Evolutionary conservation across 2,797 vertebrate genomes (phyloP).

Genomic region (Eupleurogrammus muticus): DNA sequence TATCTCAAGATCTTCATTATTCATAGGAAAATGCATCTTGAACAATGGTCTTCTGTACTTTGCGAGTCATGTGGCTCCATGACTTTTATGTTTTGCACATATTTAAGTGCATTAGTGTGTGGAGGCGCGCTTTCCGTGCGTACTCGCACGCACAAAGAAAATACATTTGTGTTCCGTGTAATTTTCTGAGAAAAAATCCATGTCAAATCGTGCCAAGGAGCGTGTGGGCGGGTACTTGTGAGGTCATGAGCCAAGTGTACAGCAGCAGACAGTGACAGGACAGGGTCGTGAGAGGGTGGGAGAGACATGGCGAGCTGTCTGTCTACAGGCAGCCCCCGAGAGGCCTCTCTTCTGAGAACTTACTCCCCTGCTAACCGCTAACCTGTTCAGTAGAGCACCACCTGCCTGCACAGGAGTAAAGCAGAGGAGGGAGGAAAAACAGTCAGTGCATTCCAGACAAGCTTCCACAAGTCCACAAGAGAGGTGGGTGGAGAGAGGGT

Average conservation of each 20-base stretch:
- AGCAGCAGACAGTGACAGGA: constrained; percentile 40
- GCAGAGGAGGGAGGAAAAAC: constrained; percentile 17
- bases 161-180: not conserved
- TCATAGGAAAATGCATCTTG: constrained; percentile 19
- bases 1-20: constrained; percentile 33
- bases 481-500: constrained; percentile 34
- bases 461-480: constrained; percentile 60
- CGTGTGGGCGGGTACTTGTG: constrained; percentile 28
- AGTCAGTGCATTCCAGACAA: constrained; percentile 64
- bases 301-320: constrained; percentile 19
- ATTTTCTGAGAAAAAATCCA: constrained; percentile 24
- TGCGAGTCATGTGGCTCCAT: constrained; percentile 23
- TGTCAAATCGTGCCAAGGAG: constrained; percentile 32
- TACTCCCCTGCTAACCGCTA: constrained; percentile 42
- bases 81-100: constrained; percentile 15
- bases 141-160: not conserved
- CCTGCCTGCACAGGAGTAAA: constrained; percentile 42
- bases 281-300: constrained; percentile 32
- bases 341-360: constrained; percentile 29
- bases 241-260: constrained; percentile 41
- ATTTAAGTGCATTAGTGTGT: constrained; percentile 7
- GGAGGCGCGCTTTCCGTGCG: constrained; percentile 5
- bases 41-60: constrained; percentile 43
- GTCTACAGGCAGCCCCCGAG: constrained; percentile 35
- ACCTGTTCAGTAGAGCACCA: constrained; percentile 57